phyloP scores from a whole-genome alignment of 2,888 invertebrate genomes.

The Brachypalpus laphriformis region DNA sequence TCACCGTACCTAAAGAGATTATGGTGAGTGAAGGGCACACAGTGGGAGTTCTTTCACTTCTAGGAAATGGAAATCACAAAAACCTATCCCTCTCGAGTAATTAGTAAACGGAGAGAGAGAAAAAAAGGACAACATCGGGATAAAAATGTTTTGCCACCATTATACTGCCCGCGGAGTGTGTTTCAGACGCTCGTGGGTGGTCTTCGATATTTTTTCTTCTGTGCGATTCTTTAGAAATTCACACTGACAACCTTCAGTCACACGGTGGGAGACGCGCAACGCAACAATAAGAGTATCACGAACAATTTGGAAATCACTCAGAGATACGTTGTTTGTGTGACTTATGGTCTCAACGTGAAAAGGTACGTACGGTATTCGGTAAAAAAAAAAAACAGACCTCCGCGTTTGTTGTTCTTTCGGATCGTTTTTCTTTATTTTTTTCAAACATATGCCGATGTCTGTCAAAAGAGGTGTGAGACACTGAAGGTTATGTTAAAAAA shows the following conservation, averaged over 20 bases:
- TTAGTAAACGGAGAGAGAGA: conserved; percentile 50
- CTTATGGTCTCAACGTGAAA: conserved; percentile 53
- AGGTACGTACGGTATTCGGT: conserved; percentile 9
- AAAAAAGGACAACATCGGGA: conserved; percentile 24
- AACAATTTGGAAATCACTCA: conserved; percentile 70
- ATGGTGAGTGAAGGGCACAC: conserved; percentile 62
- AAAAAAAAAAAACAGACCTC: conserved; percentile 34
- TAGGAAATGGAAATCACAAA: conserved; percentile 48
- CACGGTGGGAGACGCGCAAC: conserved; percentile 33
- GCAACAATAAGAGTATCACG: conserved; percentile 53
- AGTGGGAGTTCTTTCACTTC: conserved; percentile 63
- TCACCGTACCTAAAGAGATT: conserved; percentile 65
- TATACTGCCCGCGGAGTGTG: conserved; percentile 36
- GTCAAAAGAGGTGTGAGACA: conserved; percentile 66
- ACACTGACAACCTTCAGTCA: conserved; percentile 37
- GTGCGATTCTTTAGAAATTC: conserved; percentile 68
- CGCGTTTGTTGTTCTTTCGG: conserved; percentile 45
- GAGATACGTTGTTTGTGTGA: conserved; percentile 43
- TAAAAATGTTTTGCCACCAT: conserved; percentile 55
- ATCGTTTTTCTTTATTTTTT: background rate
- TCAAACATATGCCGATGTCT: conserved; percentile 40
- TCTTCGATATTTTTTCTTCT: too few species aligned
- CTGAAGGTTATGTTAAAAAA: conserved; percentile 64
- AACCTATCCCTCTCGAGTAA: conserved; percentile 35
- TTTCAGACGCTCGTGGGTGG: conserved; percentile 63